Percentiles rank a stretch among this genome's conserved stretches.
Conservation (phyloP, 2,113 vertebrate species). For the Cynopterus brachyotis region DNA sequence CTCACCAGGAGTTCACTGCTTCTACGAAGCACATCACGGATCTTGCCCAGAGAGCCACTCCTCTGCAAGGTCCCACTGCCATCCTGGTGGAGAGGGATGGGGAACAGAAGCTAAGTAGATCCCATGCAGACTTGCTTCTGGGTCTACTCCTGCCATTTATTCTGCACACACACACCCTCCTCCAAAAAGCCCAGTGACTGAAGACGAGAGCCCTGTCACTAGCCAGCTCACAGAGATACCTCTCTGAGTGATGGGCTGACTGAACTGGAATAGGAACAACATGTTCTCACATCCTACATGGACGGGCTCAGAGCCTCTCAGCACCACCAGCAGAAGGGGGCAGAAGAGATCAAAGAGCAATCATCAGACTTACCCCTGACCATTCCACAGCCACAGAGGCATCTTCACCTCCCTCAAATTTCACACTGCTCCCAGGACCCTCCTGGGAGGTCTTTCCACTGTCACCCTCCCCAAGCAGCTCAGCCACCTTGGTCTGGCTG, state of each 20-base stretch:
- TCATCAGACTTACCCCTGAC: constrained; percentile 96
- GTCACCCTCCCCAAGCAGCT: constrained; percentile 95
- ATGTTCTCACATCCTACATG: background rate
- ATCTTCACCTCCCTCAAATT: constrained; percentile 97
- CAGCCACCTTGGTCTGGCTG: constrained; percentile 96
- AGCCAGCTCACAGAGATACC: background rate
- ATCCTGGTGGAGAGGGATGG: constrained; percentile 85
- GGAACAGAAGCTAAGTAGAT: background rate
- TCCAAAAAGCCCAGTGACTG: background rate
- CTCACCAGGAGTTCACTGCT: constrained; percentile 98
- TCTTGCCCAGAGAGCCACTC: constrained; percentile 94
- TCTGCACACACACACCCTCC: background rate
- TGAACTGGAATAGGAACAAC: background rate
- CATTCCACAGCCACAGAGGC: constrained; percentile 98
- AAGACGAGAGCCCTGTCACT: background rate
- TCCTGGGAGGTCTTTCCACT: constrained; percentile 88
- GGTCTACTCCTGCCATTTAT: background rate
- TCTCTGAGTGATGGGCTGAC: background rate
- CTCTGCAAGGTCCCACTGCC: constrained; percentile 93
- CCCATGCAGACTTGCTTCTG: background rate
- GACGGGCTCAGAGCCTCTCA: background rate
- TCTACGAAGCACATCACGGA: constrained; percentile 93
- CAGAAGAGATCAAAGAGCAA: background rate
- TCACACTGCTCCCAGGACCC: constrained; percentile 89
- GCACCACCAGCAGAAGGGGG: background rate